These are phyloP conservation scores for Scaptomyza hsui DNA, from an alignment of 1,140 invertebrate genomes.

Conservation along the genomic window DNA sequence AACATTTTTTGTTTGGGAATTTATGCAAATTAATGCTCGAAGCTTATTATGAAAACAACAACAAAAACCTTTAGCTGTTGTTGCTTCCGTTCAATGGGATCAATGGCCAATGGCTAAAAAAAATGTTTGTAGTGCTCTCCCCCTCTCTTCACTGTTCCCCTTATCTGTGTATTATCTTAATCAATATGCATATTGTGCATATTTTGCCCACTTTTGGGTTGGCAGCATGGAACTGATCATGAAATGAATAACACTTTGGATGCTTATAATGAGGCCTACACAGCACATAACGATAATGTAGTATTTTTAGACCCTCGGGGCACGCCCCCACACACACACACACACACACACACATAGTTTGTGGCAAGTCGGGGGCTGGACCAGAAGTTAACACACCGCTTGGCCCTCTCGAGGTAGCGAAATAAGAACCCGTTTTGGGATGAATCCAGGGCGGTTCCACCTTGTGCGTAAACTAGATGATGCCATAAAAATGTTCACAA, in stretches of 20 bases:
- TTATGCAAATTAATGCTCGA: constrained; percentile 37
- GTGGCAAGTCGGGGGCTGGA: constrained; percentile 3
- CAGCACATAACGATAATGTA: neutral
- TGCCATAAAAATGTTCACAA: constrained; percentile 22
- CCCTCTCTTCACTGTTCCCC: neutral
- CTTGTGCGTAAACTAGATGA: constrained; percentile 45
- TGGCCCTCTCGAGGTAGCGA: too few species aligned
- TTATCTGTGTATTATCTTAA: neutral
- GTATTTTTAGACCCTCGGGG: constrained; percentile 28
- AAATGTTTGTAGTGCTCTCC: neutral
- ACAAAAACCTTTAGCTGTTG: constrained; percentile 19
- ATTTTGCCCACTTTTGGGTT: constrained; percentile 14
- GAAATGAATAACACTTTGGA: constrained; percentile 8
- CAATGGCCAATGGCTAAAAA: constrained; percentile 31
- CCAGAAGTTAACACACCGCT: neutral
- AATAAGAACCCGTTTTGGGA: constrained; percentile 28
- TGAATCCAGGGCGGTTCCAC: constrained; percentile 4
- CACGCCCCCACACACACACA: constrained; percentile 1
- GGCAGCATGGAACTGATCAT: neutral
- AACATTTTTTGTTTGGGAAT: constrained; percentile 1
- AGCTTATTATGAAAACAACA: constrained; percentile 24
- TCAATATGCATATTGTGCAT: constrained; percentile 36
- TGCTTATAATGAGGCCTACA: constrained; percentile 13
- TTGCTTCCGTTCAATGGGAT: constrained; percentile 28
- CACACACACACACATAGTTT: neutral